phyloP scores from a whole-genome alignment of 2,113 vertebrate species.

The Cyphomyrus discorhynchus region DNA sequence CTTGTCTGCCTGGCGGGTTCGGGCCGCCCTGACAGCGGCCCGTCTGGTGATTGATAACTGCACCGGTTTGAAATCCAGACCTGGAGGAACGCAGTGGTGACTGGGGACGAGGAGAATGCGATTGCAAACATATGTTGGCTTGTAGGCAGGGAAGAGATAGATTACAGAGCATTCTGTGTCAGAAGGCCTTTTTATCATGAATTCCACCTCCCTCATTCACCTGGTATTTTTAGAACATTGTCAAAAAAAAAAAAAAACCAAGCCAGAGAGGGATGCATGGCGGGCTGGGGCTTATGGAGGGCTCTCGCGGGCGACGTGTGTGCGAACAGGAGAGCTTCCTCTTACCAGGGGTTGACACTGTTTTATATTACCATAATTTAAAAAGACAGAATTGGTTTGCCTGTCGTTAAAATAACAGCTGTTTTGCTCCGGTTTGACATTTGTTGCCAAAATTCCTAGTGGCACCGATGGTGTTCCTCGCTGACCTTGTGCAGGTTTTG shows the following conservation, averaged over 20 bases:
- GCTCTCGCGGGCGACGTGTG: constrained; percentile 44
- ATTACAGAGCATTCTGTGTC: constrained; percentile 81
- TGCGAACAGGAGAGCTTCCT: constrained; percentile 58
- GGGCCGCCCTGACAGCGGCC: constrained; percentile 86
- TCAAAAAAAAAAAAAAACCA: constrained; percentile 60
- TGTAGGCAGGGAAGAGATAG: constrained; percentile 91
- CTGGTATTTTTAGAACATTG: constrained; percentile 87
- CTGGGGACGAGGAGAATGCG: constrained; percentile 85
- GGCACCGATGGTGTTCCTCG: constrained; percentile 84
- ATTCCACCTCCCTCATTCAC: constrained; percentile 78
- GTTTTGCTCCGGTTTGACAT: constrained; percentile 88
- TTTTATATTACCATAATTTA: constrained; percentile 97
- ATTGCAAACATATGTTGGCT: constrained; percentile 99
- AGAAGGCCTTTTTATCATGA: constrained; percentile 83
- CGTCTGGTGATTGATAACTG: constrained; percentile 96
- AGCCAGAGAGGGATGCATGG: constrained; percentile 68
- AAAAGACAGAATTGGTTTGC: constrained; percentile 97
- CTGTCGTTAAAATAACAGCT: constrained; percentile 94
- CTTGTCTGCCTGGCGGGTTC: constrained; percentile 78
- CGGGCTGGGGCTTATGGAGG: constrained; percentile 73
- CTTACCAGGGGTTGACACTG: constrained; percentile 84
- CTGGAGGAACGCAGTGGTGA: constrained; percentile 86
- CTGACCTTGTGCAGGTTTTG: constrained; percentile 84
- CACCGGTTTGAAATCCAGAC: constrained; percentile 91
- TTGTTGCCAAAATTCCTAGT: constrained; percentile 86